Evolutionary conservation across 2,113 vertebrate species (phyloP).

Genomic region (Podarcis muralis): DNA sequence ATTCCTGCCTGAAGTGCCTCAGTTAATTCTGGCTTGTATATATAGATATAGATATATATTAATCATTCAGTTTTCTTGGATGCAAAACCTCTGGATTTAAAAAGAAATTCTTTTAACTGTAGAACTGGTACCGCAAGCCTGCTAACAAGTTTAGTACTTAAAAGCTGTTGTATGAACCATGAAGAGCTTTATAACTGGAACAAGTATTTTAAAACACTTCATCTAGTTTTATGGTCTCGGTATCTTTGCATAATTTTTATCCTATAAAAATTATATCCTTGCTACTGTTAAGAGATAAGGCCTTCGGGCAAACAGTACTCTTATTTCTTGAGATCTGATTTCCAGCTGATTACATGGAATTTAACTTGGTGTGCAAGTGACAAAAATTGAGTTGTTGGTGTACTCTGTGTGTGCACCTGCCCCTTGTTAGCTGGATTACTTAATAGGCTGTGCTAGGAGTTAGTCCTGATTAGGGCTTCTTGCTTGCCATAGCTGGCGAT

Average conservation of each 20-base stretch:
- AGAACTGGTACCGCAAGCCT: slow-evolving; percentile 8
- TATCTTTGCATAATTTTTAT: slow-evolving; percentile 8
- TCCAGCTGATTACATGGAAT: slow-evolving; percentile 23
- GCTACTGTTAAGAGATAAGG: slow-evolving; percentile 17
- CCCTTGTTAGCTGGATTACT: slow-evolving; percentile 27
- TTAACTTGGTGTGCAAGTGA: not conserved
- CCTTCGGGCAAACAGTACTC: not conserved
- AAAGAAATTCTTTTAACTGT: not conserved
- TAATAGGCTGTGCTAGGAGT: not conserved
- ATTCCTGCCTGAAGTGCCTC: slow-evolving; percentile 68
- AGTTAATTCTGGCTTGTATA: not conserved
- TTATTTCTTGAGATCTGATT: slow-evolving; percentile 7
- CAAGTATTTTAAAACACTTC: not conserved
- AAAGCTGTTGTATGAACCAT: slow-evolving; percentile 11
- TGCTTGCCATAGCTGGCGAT: not conserved
- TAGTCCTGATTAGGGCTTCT: not conserved
- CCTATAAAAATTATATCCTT: not conserved
- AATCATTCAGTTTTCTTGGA: slow-evolving; percentile 8
- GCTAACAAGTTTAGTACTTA: slow-evolving; percentile 16
- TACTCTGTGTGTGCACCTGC: slow-evolving; percentile 14
- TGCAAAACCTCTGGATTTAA: slow-evolving; percentile 14
- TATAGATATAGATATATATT: not conserved
- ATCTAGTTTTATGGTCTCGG: slow-evolving; percentile 33
- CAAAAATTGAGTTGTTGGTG: not conserved
- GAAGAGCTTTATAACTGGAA: slow-evolving; percentile 23